Conservation (phyloP, 2,888 invertebrate genomes). For the Melieria picta region DNA sequence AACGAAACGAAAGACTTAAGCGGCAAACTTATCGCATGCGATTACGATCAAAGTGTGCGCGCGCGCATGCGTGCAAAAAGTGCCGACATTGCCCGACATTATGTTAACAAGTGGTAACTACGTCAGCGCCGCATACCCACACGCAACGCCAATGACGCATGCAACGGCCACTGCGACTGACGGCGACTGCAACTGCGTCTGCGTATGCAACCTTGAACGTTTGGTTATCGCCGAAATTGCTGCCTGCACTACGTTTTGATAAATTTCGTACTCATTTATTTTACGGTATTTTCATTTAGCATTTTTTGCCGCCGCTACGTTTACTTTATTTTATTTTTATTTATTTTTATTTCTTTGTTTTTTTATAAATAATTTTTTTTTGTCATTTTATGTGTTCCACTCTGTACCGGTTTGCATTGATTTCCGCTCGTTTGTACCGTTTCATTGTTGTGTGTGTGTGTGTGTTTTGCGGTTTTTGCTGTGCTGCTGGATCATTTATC, state of each 20-base stretch:
- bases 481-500: slow-evolving; percentile 50
- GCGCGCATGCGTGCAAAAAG: slow-evolving; percentile 40
- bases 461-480: slow-evolving; percentile 48
- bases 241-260: slow-evolving; percentile 22
- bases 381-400: not conserved
- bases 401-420: not conserved
- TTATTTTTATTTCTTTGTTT: too few species aligned
- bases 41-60: slow-evolving; percentile 28
- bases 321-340: not conserved
- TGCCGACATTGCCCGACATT: slow-evolving; percentile 58
- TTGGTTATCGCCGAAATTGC: not conserved
- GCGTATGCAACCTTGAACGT: slow-evolving; percentile 23
- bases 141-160: slow-evolving; percentile 25
- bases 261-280: slow-evolving; percentile 49
- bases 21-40: slow-evolving; percentile 9
- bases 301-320: not conserved
- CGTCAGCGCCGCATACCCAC: slow-evolving; percentile 48
- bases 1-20: slow-evolving; percentile 23
- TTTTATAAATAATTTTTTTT: too few species aligned
- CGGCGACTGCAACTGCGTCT: not conserved
- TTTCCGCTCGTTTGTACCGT: not conserved
- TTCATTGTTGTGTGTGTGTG: slow-evolving; percentile 5
- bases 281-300: slow-evolving; percentile 48
- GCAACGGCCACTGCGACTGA: slow-evolving; percentile 14
- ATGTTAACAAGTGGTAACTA: slow-evolving; percentile 59